Base-by-base conservation (phyloP, 2,888 invertebrate genomes). In the Drosophila fungiperda region DNA sequence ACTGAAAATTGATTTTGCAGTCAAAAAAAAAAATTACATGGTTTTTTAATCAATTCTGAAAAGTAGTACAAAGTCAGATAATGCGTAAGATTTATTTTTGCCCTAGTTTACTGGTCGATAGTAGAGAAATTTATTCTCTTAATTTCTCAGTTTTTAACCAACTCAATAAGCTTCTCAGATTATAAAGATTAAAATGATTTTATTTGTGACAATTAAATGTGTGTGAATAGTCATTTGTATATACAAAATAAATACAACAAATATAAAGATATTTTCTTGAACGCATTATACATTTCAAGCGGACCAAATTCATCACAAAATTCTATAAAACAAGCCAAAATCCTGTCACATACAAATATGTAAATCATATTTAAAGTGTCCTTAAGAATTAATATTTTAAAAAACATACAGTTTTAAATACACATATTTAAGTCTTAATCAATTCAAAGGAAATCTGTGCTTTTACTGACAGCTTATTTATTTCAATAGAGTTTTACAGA, bases 381-480 rank as follows among this genome's bases (percentile, higher is more conserved):
- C 26, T 33, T 49, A 66, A 66, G 36, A 53, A 52, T 5, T 1
- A 50, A 49, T 59, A 9, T n/a, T 17, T 9, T 11, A n/a, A 66
- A 36, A 66, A 36, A 23, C 48, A 53, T 42, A 36, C n/a, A 53
- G 9, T 54, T 54, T 48, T 68, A 42, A 32, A 23, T 15, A 23
- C 15, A 70, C 32, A 50, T 23, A 68, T 38, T 49, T 35, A 17
- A 35, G 29, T 38, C 32, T 48, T 33, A 26, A 29, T 1, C 6
- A 26, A 55, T 7, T 36, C 15, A 48, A 67, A 38, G 6, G 15
- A 11, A 40, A 36, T 50, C 49, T n/a, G 4, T 15, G 23, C 35
- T 23, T 35, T 59, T 38, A 53, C 32, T 32, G 42, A 23, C 29
- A 40, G 68, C 55, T 62, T 62, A 45, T 40, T 70, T 20, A 29